A percentile compares a stretch with the other conserved stretches of the same genome.
Evolutionary conservation across 2,113 vertebrate species (phyloP).

Genomic region (Hemicordylus capensis): DNA sequence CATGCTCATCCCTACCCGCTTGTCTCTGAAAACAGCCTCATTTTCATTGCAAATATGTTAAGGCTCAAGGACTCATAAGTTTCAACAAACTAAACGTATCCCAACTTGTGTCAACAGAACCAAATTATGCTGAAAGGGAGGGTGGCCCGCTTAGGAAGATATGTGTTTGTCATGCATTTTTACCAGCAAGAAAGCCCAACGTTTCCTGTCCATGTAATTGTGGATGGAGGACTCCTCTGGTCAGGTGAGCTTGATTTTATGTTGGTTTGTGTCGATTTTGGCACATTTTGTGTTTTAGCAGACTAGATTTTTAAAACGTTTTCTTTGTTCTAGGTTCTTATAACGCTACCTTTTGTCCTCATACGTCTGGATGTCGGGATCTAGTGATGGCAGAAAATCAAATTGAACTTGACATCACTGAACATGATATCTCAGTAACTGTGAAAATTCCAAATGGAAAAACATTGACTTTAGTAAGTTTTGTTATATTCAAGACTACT

Average conservation of each 20-base stretch:
- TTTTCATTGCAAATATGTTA: constrained; percentile 15
- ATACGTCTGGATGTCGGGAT: constrained; percentile 84
- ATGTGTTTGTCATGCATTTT: constrained; percentile 85
- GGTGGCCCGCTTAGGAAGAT: constrained; percentile 75
- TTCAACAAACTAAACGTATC: background rate
- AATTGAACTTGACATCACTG: constrained; percentile 80
- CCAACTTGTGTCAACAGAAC: constrained; percentile 74
- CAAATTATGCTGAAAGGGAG: constrained; percentile 80
- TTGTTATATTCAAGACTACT: background rate
- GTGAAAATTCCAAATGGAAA: constrained; percentile 81
- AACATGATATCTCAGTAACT: constrained; percentile 76
- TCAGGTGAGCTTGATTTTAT: constrained; percentile 77
- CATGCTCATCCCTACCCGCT: background rate
- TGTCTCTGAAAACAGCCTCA: background rate
- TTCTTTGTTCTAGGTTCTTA: constrained; percentile 76
- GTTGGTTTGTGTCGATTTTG: background rate
- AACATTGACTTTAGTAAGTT: constrained; percentile 85
- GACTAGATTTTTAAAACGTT: background rate
- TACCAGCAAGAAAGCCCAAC: constrained; percentile 78
- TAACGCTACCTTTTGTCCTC: constrained; percentile 88
- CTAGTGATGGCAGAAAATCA: constrained; percentile 79
- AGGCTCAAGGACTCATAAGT: background rate
- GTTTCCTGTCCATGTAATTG: constrained; percentile 81
- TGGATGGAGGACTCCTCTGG: constrained; percentile 75
- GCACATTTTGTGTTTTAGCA: background rate